Evolutionary conservation across 1,140 invertebrate species (phyloP).

Genomic region (Pseudobourletiella spinata): DNA sequence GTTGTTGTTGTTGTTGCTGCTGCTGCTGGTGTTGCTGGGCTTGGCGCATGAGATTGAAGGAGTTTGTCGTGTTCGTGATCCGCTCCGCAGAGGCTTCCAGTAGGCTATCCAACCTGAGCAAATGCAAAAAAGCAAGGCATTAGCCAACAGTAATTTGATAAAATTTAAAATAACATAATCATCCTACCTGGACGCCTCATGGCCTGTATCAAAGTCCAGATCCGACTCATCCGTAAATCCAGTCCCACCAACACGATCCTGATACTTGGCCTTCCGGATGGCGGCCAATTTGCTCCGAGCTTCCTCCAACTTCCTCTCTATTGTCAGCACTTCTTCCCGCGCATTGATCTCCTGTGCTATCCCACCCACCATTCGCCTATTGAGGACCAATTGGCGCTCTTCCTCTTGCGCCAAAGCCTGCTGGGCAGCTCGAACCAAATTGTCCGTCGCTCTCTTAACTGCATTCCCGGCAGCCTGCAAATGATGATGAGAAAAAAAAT

Average conservation of each 20-base stretch:
- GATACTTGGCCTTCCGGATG: conserved; percentile 75
- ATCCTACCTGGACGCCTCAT: conserved; percentile 26
- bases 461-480: conserved; percentile 82
- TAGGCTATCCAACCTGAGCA: conserved; percentile 35
- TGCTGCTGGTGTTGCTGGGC: conserved; percentile 11
- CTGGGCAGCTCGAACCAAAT: conserved; percentile 85
- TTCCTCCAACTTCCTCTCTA: conserved; percentile 77
- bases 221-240: conserved; percentile 41
- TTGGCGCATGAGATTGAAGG: conserved; percentile 33
- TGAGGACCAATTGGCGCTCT: conserved; percentile 77
- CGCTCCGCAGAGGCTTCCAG: conserved; percentile 37
- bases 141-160: not conserved
- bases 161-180: not conserved
- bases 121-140: too few relatives aligned
- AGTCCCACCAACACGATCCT: conserved; percentile 46
- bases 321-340: conserved; percentile 40
- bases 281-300: conserved; percentile 78
- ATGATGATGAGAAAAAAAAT: too few relatives aligned
- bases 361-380: conserved; percentile 83
- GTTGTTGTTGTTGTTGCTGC: conserved; percentile 1
- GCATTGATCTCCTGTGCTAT: conserved; percentile 89
- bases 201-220: conserved; percentile 28
- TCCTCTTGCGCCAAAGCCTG: conserved; percentile 85
- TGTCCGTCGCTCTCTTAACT: conserved; percentile 95
- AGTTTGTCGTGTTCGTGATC: conserved; percentile 33